Evolutionary conservation across 2,888 invertebrate species (phyloP).

Genomic region (Brachynemurus nebulosus): DNA sequence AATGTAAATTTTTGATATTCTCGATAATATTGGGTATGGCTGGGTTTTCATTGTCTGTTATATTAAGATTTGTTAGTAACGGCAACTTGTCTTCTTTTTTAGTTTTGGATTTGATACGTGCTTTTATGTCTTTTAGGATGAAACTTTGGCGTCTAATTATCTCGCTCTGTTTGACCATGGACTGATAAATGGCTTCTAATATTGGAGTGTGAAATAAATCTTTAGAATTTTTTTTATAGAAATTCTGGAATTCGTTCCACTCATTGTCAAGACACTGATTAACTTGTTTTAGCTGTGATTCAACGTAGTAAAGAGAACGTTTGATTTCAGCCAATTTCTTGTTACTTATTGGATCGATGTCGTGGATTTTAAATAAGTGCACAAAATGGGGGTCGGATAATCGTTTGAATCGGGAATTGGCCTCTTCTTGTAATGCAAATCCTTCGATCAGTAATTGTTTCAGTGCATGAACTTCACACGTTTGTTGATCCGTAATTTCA

Average conservation of each 20-base stretch:
- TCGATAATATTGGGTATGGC: constrained; percentile 32
- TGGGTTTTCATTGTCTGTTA: not conserved
- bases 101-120: constrained; percentile 28
- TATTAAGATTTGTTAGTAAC: constrained; percentile 3
- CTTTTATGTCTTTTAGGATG: constrained; percentile 28
- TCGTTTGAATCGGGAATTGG: constrained; percentile 32
- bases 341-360: constrained; percentile 50
- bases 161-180: constrained; percentile 59
- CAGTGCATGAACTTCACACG: constrained; percentile 41
- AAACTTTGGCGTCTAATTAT: constrained; percentile 41
- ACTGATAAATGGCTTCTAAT: constrained; percentile 65
- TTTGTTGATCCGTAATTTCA: constrained; percentile 43
- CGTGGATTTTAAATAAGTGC: constrained; percentile 28
- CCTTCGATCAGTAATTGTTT: constrained; percentile 39
- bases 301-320: constrained; percentile 54
- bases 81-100: constrained; percentile 23
- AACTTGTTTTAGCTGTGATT: constrained; percentile 59
- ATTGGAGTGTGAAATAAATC: constrained; percentile 48
- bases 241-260: constrained; percentile 52
- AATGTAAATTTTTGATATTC: constrained; percentile 38
- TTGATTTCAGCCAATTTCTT: constrained; percentile 55
- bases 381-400: constrained; percentile 23
- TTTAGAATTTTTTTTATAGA: constrained; percentile 34
- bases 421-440: constrained; percentile 43
- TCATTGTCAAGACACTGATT: constrained; percentile 59